Conservation (phyloP, 2,797 vertebrate genomes). For the Chelon labrosus region DNA sequence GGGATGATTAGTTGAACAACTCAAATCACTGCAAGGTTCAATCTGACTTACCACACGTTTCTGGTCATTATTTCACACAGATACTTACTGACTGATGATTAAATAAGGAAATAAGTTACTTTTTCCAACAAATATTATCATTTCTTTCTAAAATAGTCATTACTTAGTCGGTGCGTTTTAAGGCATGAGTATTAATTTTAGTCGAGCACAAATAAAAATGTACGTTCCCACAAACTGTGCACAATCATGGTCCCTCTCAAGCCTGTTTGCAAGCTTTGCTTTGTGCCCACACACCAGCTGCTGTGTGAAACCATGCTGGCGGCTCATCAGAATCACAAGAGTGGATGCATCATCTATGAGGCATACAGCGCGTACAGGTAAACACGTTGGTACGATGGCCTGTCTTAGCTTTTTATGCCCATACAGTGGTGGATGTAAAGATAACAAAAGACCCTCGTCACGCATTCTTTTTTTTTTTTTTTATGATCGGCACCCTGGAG, state of each 20-base stretch:
- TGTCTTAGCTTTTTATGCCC: conserved; percentile 7
- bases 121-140: too few relatives aligned
- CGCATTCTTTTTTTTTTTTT: too few relatives aligned
- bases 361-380: conserved; percentile 53
- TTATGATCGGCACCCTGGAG: too few relatives aligned
- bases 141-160: neutral
- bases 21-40: neutral
- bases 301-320: conserved; percentile 74
- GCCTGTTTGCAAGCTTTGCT: conserved; percentile 62
- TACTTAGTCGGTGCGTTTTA: neutral
- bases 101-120: too few relatives aligned
- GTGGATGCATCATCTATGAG: conserved; percentile 47
- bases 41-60: neutral
- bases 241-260: conserved; percentile 19
- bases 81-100: too few relatives aligned
- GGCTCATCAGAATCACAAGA: conserved; percentile 46
- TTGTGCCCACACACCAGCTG: conserved; percentile 82
- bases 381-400: conserved; percentile 13
- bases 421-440: neutral
- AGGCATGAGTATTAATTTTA: conserved; percentile 16
- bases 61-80: too few relatives aligned
- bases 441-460: neutral
- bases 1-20: neutral
- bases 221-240: conserved; percentile 41
- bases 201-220: conserved; percentile 35